A percentile compares a stretch with the other conserved stretches of the same genome.
Evolutionary conservation across 2,888 invertebrate species (phyloP).

Genomic region (Meteorus cinctellus): DNA sequence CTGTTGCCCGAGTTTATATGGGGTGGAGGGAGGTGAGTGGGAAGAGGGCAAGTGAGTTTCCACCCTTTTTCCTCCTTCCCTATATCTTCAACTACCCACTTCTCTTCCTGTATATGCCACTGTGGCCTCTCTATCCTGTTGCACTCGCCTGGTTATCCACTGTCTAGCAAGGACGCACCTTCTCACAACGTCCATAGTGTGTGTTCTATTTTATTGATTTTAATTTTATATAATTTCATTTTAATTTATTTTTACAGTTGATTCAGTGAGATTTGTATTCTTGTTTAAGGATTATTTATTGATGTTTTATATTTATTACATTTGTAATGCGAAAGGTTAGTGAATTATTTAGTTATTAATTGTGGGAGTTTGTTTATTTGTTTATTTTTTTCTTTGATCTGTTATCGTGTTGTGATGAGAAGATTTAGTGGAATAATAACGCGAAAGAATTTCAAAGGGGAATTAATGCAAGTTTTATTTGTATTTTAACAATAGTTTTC

Average conservation of each 20-base stretch:
- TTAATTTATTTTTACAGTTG: background rate
- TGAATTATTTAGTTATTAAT: too few relatives aligned
- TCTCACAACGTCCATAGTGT: background rate
- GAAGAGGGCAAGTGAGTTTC: conserved; percentile 1
- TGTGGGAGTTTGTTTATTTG: too few relatives aligned
- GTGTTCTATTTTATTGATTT: background rate
- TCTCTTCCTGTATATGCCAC: conserved; percentile 26
- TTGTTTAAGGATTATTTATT: background rate
- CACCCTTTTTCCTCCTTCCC: conserved; percentile 32
- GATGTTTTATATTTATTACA: background rate
- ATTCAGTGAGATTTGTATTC: too few relatives aligned
- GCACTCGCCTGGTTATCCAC: conserved; percentile 28
- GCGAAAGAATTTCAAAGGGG: too few relatives aligned
- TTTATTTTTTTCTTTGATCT: too few relatives aligned
- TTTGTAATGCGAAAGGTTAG: too few relatives aligned
- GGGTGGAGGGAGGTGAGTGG: background rate
- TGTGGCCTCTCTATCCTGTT: conserved; percentile 33
- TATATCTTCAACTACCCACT: conserved; percentile 26
- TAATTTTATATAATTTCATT: background rate
- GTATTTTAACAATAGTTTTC: too few relatives aligned
- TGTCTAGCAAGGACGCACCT: conserved; percentile 5
- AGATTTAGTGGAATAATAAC: too few relatives aligned
- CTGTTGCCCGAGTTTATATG: conserved; percentile 40
- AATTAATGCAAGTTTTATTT: too few relatives aligned
- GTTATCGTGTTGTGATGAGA: too few relatives aligned